Base-by-base conservation (phyloP, 2,113 vertebrate species). In the Labeo rohita region DNA sequence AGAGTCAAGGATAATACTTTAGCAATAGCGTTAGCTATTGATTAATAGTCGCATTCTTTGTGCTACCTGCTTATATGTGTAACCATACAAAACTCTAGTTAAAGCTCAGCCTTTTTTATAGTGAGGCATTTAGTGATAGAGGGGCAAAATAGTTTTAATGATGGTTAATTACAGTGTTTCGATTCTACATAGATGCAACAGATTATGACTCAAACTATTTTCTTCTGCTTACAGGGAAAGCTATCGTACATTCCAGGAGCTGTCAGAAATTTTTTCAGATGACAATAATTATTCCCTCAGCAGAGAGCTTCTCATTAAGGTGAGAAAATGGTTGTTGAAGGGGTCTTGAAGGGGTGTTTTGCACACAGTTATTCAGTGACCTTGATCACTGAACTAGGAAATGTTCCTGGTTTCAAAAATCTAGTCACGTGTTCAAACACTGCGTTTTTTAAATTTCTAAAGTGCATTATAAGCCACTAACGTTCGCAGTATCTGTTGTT, bases 241-340 rank as follows among this genome's bases (percentile, higher is more conserved):
- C 87, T 93, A 98, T 90, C 95, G 98, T n/a, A 96, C 96, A 16
- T 99, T 99, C 88, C 96, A 97, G 0, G 98, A 99, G 88, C 95
- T 99, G 63, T 99, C 98, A 0, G 98, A 98, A 94, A 99, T 99
- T 90, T 99, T 99, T 94, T 99, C 98, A 0, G 98, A 99, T 0
- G 98, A 99, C 92, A 99, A 99, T 94, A 99, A 99, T 94, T 98
- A 99, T 92, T 99, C 98, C 0, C 92, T 99, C 68, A 99, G 98
- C 90, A 93, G 98, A 85, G 98, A 99, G 89, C 96, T 99, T 36
- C 95, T 99, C 86, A 97, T 99, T 88, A 99, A 99, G 98, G 98
- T 98, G 5, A 91, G 18, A 18, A 84, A 54, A 59, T 73, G 2
- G 76, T 23, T 12, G 0, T 61, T 77, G 6, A 50, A 0, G 82